Evolutionary conservation across 2,113 vertebrate species (phyloP).

Genomic region (Ptyas mucosa): DNA sequence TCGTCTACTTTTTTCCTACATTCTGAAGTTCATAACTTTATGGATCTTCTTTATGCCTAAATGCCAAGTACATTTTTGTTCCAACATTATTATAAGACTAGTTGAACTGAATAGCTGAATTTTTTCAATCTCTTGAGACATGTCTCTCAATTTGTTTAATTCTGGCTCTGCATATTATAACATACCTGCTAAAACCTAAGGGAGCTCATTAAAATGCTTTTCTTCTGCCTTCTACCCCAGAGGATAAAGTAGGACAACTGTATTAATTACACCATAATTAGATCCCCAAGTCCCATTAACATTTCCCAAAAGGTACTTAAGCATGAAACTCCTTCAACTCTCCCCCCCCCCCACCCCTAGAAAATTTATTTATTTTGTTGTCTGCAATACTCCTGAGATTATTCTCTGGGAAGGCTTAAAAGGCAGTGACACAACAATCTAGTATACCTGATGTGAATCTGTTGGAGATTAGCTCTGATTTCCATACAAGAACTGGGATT

Average conservation of each 20-base stretch:
- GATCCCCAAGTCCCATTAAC: constrained; percentile 37
- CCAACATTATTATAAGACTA: constrained; percentile 12
- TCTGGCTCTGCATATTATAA: constrained; percentile 29
- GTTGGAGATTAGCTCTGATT: constrained; percentile 23
- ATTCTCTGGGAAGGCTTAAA: constrained; percentile 6
- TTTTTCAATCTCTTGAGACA: constrained; percentile 7
- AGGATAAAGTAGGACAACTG: constrained; percentile 30
- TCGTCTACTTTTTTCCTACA: neutral
- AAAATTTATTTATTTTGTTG: constrained; percentile 33
- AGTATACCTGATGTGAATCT: constrained; percentile 29
- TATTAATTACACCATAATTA: constrained; percentile 47
- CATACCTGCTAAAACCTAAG: constrained; percentile 32
- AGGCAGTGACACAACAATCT: constrained; percentile 30
- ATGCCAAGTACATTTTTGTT: neutral
- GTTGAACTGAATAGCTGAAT: constrained; percentile 21
- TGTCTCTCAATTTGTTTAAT: constrained; percentile 24
- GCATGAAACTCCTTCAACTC: constrained; percentile 14
- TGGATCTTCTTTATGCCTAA: constrained; percentile 9
- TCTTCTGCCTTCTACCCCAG: constrained; percentile 31
- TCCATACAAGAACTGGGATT: constrained; percentile 7
- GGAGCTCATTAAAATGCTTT: constrained; percentile 43
- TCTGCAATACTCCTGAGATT: constrained; percentile 8
- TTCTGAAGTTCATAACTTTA: neutral
- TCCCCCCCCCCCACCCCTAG: neutral
- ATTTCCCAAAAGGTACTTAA: constrained; percentile 22